phyloP scores from a whole-genome alignment of 2,113 vertebrate species.

The Oxygymnocypris stewartii region DNA sequence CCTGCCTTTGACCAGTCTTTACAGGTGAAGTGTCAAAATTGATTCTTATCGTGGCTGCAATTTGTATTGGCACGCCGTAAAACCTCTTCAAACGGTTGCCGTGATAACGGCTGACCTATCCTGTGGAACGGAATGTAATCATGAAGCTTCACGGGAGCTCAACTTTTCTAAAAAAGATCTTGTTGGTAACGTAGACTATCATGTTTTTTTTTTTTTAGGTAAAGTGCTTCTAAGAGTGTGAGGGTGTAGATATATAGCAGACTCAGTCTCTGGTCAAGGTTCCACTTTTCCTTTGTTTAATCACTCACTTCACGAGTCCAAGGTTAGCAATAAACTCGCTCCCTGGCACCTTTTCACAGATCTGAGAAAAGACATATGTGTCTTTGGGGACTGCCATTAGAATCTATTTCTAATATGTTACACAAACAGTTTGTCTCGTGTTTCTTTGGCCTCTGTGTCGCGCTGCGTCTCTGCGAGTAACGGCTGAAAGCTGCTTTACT shows the following conservation, averaged over 20 bases:
- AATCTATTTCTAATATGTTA: conserved; percentile 48
- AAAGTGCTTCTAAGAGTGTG: conserved; percentile 20
- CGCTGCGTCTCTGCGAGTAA: conserved; percentile 23
- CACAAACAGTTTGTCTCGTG: conserved; percentile 49
- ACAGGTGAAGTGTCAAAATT: conserved; percentile 76
- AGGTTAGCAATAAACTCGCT: conserved; percentile 54
- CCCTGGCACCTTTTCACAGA: conserved; percentile 47
- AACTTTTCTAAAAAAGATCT: conserved; percentile 40
- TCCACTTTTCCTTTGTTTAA: conserved; percentile 58
- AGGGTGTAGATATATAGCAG: conserved; percentile 54
- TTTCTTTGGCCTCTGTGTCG: conserved; percentile 19
- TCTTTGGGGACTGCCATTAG: conserved; percentile 55
- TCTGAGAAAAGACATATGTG: conserved; percentile 48
- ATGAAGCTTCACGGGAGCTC: conserved; percentile 44
- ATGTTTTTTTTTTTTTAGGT: conserved; percentile 36
- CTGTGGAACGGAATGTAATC: conserved; percentile 43
- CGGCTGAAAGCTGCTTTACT: conserved; percentile 58
- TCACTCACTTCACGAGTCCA: conserved; percentile 56
- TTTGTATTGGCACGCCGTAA: conserved; percentile 66
- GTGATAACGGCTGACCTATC: conserved; percentile 49
- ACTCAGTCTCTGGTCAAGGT: conserved; percentile 57
- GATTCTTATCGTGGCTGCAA: conserved; percentile 63
- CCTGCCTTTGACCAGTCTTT: no score
- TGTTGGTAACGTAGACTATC: conserved; percentile 17
- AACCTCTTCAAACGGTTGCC: conserved; percentile 53